Evolutionary conservation across 2,797 vertebrate genomes (phyloP).

Genomic region (Acanthurus lineatus): DNA sequence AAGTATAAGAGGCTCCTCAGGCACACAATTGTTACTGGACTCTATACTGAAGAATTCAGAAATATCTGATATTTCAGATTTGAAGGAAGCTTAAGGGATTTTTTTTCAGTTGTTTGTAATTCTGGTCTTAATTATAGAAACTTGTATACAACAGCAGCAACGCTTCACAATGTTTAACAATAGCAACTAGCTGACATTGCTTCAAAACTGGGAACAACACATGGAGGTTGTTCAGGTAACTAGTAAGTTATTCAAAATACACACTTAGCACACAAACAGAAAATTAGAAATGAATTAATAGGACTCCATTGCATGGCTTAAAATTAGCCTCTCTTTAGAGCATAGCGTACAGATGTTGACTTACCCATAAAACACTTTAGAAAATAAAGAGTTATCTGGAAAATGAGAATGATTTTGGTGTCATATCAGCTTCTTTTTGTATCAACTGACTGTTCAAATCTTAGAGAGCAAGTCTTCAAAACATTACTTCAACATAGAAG

Average conservation of each 20-base stretch:
- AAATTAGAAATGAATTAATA: neutral
- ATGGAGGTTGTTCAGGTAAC: neutral
- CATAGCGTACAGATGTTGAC: neutral
- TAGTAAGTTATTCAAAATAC: neutral
- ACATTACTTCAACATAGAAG: neutral
- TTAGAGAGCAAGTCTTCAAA: neutral
- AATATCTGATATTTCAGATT: neutral
- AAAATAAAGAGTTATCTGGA: neutral
- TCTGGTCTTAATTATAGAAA: neutral
- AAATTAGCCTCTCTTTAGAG: neutral
- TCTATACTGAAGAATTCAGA: neutral
- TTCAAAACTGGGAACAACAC: neutral
- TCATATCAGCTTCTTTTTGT: neutral
- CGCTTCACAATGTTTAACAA: neutral
- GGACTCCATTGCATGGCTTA: neutral
- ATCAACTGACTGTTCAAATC: neutral
- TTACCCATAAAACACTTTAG: neutral
- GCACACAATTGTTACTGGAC: slow-evolving; percentile 11
- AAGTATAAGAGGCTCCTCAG: neutral
- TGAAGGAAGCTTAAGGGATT: neutral
- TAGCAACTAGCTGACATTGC: neutral
- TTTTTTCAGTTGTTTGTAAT: neutral
- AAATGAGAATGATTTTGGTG: neutral
- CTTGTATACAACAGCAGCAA: neutral
- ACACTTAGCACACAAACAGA: neutral